Evolutionary conservation across 2,888 invertebrate genomes (phyloP), one percentile per base, ranked within the genome.

Genomic region (Nebria brevicollis): DNA sequence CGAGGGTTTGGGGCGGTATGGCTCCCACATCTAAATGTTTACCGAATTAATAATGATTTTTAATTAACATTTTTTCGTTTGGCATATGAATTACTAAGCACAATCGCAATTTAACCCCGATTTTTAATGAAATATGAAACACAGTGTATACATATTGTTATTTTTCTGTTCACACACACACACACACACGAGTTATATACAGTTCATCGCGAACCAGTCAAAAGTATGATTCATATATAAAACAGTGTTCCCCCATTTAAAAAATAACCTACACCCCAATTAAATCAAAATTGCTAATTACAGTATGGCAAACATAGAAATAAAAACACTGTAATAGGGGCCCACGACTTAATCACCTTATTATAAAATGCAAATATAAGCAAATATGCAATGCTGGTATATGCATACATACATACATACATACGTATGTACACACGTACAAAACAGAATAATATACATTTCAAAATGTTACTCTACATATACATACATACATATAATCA

Each of bases 1-100:
- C 1, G 1, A 0, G 34, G 34, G 34, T 34, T 34, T 34, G 34
- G 34, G 34, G 34, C 34, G 34, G 34, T 34, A 34, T 34, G 34
- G 34, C 34, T 0, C 34, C 34, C 54, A 54, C 8, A 54, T 54
- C 54, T 54, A 54, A 54, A 54, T 54, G 54, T 54, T 54, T 54
- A 54, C 54, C 54, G 54, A 54, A 54, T 54, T 54, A 54, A 54
- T 54, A 54, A 54, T 54, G 54, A 54, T 54, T 54, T 54, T 54
- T 54, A 54, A 54, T 54, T 54, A 54, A 54, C 54, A 54, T 54
- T 54, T 54, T 54, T 54, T 54, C 54, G 54, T 8, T 54, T 54
- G 54, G 54, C 34, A 34, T 54, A 54, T 54, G 54, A 54, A 54
- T 54, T 54, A 54, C 54, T 13, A 54, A 54, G 13, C 54, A 54